phyloP scores from a whole-genome alignment of 2,113 vertebrate genomes.

The Zosterops lateralis region DNA sequence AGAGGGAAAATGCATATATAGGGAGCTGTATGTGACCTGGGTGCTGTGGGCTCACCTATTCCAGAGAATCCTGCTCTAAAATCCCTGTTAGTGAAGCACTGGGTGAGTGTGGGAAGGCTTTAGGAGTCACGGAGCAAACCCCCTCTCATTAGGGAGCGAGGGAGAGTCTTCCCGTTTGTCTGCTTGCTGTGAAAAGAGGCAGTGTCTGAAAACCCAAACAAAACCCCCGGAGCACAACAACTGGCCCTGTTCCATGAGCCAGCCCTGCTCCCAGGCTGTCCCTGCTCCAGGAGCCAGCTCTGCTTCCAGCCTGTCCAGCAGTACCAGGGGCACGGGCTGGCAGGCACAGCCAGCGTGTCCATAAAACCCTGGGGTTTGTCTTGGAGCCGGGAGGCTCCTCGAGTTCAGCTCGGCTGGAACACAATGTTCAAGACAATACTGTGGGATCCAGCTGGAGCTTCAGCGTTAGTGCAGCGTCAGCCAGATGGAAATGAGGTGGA shows the following conservation, averaged over 20 bases:
- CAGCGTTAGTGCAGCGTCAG: conserved; percentile 60
- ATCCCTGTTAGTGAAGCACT: accelerated
- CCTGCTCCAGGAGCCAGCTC: not conserved
- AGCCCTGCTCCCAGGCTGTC: not conserved
- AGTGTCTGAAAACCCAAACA: conserved; percentile 53
- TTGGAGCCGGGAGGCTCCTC: conserved; percentile 53
- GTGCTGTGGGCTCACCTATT: not conserved
- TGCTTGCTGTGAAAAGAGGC: conserved; percentile 35
- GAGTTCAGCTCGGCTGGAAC: conserved; percentile 76
- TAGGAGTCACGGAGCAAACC: not conserved
- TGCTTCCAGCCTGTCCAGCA: not conserved
- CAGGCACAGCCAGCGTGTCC: not conserved
- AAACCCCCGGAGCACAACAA: conserved; percentile 25
- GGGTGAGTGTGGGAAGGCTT: not conserved
- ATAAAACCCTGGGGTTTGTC: conserved; percentile 40
- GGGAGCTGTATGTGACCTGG: not conserved
- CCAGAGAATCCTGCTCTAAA: not conserved
- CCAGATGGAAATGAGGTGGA: conserved; percentile 68
- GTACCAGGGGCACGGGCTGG: conserved; percentile 15
- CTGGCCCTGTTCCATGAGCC: conserved; percentile 48
- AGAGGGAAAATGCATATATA: not conserved
- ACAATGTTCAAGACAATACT: conserved; percentile 77
- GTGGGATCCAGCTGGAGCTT: conserved; percentile 67
- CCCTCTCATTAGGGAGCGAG: not conserved
- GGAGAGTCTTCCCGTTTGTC: conserved; percentile 21